Base-by-base conservation (phyloP, 1,140 invertebrate species). In the Matsumurasca onukii region DNA sequence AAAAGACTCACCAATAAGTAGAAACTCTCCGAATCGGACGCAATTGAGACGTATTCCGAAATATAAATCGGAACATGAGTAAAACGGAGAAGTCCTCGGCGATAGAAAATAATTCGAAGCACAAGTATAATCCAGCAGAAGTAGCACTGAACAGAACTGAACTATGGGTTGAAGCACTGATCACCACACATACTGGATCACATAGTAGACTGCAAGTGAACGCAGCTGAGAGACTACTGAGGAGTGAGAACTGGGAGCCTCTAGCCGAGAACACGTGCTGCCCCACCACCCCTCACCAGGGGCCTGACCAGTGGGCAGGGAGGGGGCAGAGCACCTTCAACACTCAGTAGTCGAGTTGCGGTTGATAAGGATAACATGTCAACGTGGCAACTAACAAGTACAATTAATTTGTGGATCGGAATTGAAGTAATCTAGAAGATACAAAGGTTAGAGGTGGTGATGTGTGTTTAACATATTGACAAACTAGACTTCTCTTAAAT, bases 1-100 rank as follows among this genome's bases (percentile, higher is more conserved):
- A n/a, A n/a, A n/a, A n/a, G 27, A 63, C 61, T 63, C 31, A 63
- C 61, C 29, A 31, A 31, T 34, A 20, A 31, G 29, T 31, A 13
- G 27, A 34, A 25, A 63, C 61, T 20, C 61, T 63, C 61, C 61
- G 61, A 63, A 3, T 30, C n/a, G 61, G 61, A 20, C n/a, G 31
- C 29, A 63, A 3, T 59, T 12, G 61, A 31, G 25, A 34, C 61
- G 31, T 63, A 63, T 63, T 63, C 61, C 61, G 29, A 34, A 31
- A 63, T 20, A 63, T 31, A 34, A 31, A 31, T 15, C 29, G 61
- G 29, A 63, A 63, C 61, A 63, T 63, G 29, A 34, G 61, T 63
- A 20, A 52, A 5, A 52, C 49, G 22, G 22, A 5, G 13, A 24
- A 52, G 49, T 52, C 49, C 49, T 5, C 20, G 5, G 49, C 49